These are phyloP conservation scores for Melanerpes formicivorus DNA, from an alignment of 2,113 vertebrate species.

Conservation along the genomic window DNA sequence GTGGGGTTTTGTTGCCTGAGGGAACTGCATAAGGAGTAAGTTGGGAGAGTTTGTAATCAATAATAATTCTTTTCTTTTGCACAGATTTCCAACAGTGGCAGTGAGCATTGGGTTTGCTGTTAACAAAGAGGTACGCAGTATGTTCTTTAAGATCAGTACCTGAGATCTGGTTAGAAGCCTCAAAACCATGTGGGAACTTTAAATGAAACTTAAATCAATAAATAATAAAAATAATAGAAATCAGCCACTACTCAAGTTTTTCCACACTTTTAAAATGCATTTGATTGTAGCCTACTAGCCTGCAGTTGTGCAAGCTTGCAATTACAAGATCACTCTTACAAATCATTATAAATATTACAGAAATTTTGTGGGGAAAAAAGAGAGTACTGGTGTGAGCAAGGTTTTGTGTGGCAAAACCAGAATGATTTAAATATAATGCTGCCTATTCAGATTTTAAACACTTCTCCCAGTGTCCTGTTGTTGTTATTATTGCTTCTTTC, in stretches of 20 bases:
- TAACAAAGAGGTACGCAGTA: constrained; percentile 82
- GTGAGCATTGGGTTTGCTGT: constrained; percentile 91
- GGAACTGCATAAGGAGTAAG: background rate
- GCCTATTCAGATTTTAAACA: background rate
- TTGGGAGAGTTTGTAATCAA: background rate
- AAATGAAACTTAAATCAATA: background rate
- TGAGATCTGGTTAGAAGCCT: constrained; percentile 14
- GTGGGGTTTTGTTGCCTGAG: background rate
- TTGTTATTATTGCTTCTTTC: background rate
- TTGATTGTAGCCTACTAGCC: background rate
- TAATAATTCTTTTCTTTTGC: constrained; percentile 12
- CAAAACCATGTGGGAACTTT: background rate
- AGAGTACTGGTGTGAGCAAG: background rate
- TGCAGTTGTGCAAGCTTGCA: background rate
- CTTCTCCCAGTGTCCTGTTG: background rate
- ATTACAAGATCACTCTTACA: background rate
- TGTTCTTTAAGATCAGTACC: constrained; percentile 56
- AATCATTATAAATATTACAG: background rate
- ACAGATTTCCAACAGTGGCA: constrained; percentile 86
- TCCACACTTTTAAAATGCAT: background rate
- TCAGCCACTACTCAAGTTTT: background rate
- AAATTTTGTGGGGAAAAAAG: background rate
- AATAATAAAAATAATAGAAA: background rate
- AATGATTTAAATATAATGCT: background rate
- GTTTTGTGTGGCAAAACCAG: background rate